Evolutionary conservation across 2,113 vertebrate genomes (phyloP), one percentile per base, ranked within the genome.

Genomic region (Zosterops japonicus): DNA sequence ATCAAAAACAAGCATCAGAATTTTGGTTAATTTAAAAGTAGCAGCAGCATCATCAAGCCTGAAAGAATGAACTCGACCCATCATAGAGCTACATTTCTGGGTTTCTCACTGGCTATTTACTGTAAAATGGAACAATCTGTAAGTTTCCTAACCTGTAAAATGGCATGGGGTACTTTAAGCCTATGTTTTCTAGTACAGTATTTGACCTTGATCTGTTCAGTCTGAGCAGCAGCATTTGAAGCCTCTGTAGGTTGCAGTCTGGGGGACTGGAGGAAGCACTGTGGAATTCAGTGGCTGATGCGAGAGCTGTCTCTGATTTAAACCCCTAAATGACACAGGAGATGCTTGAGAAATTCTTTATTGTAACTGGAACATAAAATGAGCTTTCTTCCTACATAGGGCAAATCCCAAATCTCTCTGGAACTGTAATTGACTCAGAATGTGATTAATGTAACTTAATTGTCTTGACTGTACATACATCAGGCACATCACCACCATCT

Each of bases 381-480:
- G 93, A 93, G 92, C 74, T 83, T 95, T 91, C 86, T 97, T 93
- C 77, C 93, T 96, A 89, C 93, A 84, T 63, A 74, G 95, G 87
- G 77, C 90, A 96, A 96, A 95, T 91, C 91, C 93, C 94, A 94
- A 95, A 96, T 94, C 93, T 97, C 94, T 77, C 89, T 56, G 91
- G 88, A 97, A 91, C 85, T 69, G 82, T 97, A 97, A 97, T 97
- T 97, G 96, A 94, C 93, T 97, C 95, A 49, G 95, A 95, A 97
- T 92, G 95, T 97, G 96, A 97, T 97, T 97, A 97, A 97, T 97
- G 90, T 97, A 97, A 97, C 94, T 94, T 97, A 97, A 97, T 97
- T 97, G 96, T 97, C 96, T 94, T 89, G 96, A 93, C 95, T 97
- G 97, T 97, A 96, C 93, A 92, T 96, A 96, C 90, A 96, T 95